Base-by-base conservation (phyloP, 2,888 invertebrate genomes). In the Altica lythri region DNA sequence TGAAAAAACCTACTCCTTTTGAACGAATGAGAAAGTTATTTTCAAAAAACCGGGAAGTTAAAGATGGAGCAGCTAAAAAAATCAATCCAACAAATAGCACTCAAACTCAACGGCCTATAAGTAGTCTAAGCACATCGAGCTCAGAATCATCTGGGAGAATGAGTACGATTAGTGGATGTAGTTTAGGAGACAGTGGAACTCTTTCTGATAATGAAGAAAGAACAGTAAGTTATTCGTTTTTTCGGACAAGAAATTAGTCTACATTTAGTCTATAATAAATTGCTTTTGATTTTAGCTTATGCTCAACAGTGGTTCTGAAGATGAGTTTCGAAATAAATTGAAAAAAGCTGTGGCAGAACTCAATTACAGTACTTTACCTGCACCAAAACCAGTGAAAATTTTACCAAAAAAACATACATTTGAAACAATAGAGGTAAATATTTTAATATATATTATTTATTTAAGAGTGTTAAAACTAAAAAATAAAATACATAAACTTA, bases 171-270 rank as follows among this genome's bases (percentile, higher is more conserved):
- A 90, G 90, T 65, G 90, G 88, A 2, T 86, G 87, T 22, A 91
- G 91, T 66, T 80, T 89, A 0, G 90, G 89, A 0, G 92, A 92
- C 67, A 90, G 90, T 68, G 91, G 92, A 49, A 89, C 90, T 0
- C 90, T 90, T 70, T 92, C 92, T 0, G 92, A 92, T 72, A 84
- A 85, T 47, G 92, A 92, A 59, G 91, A 91, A 49, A 83, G 89
- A 59, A 79, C 80, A 72, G 80, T 69, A 59, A 45, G 30, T 27
- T n/a, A 29, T 29, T 29, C 29, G 9, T 29, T 6, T 29, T 29
- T 29, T 29, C 5, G n/a, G n/a, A 29, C 29, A 18, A 16, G 10
- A 46, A 38, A 25, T 40, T 35, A n/a, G 19, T 42, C 8, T 22
- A 8, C 18, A 48, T 10, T 13, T 44, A 27, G 2, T 8, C 2